A percentile compares a stretch with the other conserved stretches of the same genome.
Conservation (phyloP, 2,797 vertebrate genomes). For the Propithecus perrieri region DNA sequence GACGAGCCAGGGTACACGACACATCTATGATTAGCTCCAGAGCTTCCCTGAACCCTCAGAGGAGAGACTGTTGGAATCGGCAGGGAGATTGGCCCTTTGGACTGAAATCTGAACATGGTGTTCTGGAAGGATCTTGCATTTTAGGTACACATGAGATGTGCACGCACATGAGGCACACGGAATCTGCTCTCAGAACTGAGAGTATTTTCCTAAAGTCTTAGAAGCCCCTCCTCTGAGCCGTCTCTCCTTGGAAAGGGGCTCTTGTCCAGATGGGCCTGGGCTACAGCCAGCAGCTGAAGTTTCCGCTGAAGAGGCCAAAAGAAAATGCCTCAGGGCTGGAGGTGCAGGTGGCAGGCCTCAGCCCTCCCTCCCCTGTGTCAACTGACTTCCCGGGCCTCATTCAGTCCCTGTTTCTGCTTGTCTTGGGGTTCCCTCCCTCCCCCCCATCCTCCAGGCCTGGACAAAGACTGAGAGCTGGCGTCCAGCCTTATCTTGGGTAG, state of each 20-base stretch:
- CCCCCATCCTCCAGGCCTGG: not conserved
- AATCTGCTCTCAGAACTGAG: not conserved
- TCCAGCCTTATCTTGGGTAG: not conserved
- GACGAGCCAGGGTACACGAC: not conserved
- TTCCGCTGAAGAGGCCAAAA: constrained; percentile 75
- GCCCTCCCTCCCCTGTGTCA: not conserved
- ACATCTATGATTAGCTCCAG: not conserved
- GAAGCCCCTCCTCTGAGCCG: not conserved
- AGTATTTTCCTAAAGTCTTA: not conserved
- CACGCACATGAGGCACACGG: not conserved
- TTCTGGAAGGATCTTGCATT: not conserved
- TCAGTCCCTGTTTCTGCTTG: constrained; percentile 52
- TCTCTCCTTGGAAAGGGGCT: constrained; percentile 19
- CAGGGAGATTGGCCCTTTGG: not conserved
- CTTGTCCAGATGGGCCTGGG: constrained; percentile 35
- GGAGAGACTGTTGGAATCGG: not conserved
- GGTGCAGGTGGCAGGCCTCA: not conserved
- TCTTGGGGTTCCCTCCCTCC: constrained; percentile 40
- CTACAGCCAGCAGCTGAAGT: constrained; percentile 43
- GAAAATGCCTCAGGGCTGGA: not conserved
- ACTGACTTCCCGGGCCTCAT: constrained; percentile 54
- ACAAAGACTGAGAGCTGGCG: not conserved
- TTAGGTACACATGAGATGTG: not conserved
- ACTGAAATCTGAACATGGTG: not conserved
- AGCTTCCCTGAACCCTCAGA: not conserved